Evolutionary conservation across 2,797 vertebrate species (phyloP), one percentile per base, ranked within the genome.

Genomic region (Hapalemur alaotrensis): DNA sequence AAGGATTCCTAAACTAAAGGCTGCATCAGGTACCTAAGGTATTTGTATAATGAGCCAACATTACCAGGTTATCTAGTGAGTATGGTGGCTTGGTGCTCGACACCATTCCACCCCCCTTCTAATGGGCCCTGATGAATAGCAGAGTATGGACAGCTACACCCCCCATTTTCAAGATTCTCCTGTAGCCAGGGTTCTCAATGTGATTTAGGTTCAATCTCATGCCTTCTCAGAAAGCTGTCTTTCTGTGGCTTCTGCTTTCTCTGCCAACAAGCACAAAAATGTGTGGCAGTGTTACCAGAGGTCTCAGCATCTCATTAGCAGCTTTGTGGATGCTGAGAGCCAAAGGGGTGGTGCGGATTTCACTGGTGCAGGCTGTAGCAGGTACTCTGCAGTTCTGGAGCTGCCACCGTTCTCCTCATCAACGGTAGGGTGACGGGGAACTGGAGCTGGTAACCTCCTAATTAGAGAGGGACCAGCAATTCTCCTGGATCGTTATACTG

Each of bases 341-440:
- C 46, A 46, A 4, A 6, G 2, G 0, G 2, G 18, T 7, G 43
- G 12, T 22, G 32, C 23, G 38, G 23, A 52, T 79, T 84, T 80
- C 12, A 3, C 32, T 18, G n/a, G 28, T 13, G 11, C 15, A 28
- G 18, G 9, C 17, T 63, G 17, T 28, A 17, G 5, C 46, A 28
- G 35, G 9, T 7, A 5, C 32, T 0, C 59, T 73, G 52, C 35
- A 52, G 48, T 46, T 79, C 32, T 43, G 76, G 28, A 76, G 23
- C 38, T 48, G 11, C 48, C 18, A 2, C 28, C 7, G 15, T 7
- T 59, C 46, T 93, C 18, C 57, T 81, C 23, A 17, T 18, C 5
- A 0, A 0, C 2, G 3, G 15, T 12, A 13, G n/a, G n/a, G 20
- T 43, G 52, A 32, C 12, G 28, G 14, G 41, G 12, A 32, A 8